A percentile compares a stretch with the other conserved stretches of the same genome.
Evolutionary conservation across 2,797 vertebrate genomes (phyloP).

Genomic region (Geotrypetes seraphini): DNA sequence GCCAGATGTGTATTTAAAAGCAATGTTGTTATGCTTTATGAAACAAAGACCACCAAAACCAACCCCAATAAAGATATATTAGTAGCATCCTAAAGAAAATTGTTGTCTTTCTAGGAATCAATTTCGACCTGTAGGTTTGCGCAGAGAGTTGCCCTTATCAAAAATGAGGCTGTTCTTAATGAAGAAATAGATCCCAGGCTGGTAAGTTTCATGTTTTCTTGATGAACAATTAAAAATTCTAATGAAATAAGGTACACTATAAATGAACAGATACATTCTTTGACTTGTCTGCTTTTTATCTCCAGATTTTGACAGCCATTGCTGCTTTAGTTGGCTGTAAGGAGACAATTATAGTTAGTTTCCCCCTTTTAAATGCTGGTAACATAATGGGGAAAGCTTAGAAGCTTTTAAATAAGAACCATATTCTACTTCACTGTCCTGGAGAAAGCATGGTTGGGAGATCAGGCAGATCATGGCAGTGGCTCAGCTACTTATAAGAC

Average conservation of each 20-base stretch:
- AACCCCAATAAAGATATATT: too few species aligned
- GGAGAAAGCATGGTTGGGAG: too few species aligned
- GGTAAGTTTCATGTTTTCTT: conserved; percentile 52
- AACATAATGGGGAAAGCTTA: background rate
- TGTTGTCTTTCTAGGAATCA: conserved; percentile 65
- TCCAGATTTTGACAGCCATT: background rate
- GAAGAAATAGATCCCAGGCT: conserved; percentile 85
- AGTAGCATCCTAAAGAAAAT: background rate
- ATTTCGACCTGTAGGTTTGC: conserved; percentile 94
- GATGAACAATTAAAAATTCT: too few species aligned
- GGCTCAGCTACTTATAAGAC: too few species aligned
- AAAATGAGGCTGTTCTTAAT: conserved; percentile 85
- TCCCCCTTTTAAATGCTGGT: background rate
- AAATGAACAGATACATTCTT: too few species aligned
- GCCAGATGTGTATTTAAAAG: too few species aligned
- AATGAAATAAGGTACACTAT: too few species aligned
- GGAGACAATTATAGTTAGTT: background rate
- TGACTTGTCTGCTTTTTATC: too few species aligned
- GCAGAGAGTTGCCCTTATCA: conserved; percentile 87
- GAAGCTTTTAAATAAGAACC: background rate
- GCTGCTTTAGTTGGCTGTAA: background rate
- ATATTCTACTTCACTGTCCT: background rate
- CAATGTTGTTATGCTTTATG: too few species aligned
- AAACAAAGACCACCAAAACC: too few species aligned
- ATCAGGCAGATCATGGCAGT: too few species aligned